phyloP scores from a whole-genome alignment of 2,113 vertebrate species.

The Canis aureus region DNA sequence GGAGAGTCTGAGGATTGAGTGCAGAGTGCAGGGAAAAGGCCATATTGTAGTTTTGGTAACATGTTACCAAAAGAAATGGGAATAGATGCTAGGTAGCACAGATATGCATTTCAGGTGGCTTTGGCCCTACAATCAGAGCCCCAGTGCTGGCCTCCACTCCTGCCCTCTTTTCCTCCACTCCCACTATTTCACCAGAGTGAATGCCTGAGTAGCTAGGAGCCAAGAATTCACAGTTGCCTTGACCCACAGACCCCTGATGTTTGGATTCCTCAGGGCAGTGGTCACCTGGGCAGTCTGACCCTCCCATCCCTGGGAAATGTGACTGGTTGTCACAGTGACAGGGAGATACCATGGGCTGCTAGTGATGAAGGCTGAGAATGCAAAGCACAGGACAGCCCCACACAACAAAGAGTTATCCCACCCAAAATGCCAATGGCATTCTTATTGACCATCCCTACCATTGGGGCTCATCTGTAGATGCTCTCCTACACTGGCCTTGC shows the following conservation, averaged over 20 bases:
- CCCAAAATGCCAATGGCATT: background rate
- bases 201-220: background rate
- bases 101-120: too few relatives aligned
- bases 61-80: background rate
- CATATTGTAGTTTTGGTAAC: background rate
- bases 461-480: fast-evolving
- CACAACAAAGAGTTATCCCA: background rate
- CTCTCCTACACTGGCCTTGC: background rate
- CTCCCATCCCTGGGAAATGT: background rate
- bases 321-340: background rate
- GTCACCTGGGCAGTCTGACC: background rate
- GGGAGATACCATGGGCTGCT: background rate
- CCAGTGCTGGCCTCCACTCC: background rate
- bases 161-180: fast-evolving
- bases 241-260: background rate
- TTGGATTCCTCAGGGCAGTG: background rate
- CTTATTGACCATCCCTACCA: fast-evolving
- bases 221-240: background rate
- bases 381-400: background rate
- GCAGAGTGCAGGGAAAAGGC: background rate
- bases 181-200: background rate
- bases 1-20: background rate
- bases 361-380: background rate
- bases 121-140: background rate
- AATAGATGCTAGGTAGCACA: background rate